These are phyloP conservation scores for Ceratosolen fusciceps DNA, from an alignment of 1,140 invertebrate species.

Conservation along the genomic window DNA sequence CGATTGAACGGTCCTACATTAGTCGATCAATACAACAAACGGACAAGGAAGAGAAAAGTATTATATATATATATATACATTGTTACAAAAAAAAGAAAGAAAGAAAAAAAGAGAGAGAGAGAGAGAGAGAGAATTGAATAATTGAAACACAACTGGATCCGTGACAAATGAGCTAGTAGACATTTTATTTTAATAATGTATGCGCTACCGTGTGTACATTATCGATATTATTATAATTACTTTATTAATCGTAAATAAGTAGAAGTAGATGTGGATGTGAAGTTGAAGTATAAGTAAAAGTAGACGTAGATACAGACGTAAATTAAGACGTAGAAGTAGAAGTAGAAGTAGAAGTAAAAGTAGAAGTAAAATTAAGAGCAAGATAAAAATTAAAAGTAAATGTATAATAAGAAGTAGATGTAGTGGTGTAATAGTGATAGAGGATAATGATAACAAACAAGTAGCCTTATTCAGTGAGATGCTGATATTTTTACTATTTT, in stretches of 20 bases:
- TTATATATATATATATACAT: too few relatives aligned
- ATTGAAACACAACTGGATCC: slow-evolving; percentile 24
- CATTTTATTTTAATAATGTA: slow-evolving; percentile 36
- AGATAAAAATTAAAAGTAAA: not conserved
- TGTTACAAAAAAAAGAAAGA: too few relatives aligned
- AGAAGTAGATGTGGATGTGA: not conserved
- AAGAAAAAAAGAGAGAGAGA: too few relatives aligned
- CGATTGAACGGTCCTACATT: too few relatives aligned
- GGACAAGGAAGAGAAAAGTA: too few relatives aligned
- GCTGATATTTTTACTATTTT: not conserved
- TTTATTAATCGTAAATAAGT: not conserved
- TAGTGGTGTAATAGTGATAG: slow-evolving; percentile 3
- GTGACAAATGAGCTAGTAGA: slow-evolving; percentile 42
- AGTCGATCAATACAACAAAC: too few relatives aligned
- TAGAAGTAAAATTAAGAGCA: not conserved
- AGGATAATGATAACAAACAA: slow-evolving; percentile 11
- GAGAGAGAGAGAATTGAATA: too few relatives aligned
- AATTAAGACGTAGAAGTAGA: not conserved
- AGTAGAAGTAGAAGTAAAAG: slow-evolving; percentile 3
- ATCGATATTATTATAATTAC: slow-evolving; percentile 14
- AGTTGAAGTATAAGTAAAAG: too few relatives aligned
- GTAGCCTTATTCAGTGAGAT: slow-evolving; percentile 18
- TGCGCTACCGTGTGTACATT: slow-evolving; percentile 25
- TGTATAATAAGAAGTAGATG: not conserved
- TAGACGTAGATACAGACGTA: too few relatives aligned